Base-by-base conservation (phyloP, 2,888 invertebrate genomes). In the Patella depressa region DNA sequence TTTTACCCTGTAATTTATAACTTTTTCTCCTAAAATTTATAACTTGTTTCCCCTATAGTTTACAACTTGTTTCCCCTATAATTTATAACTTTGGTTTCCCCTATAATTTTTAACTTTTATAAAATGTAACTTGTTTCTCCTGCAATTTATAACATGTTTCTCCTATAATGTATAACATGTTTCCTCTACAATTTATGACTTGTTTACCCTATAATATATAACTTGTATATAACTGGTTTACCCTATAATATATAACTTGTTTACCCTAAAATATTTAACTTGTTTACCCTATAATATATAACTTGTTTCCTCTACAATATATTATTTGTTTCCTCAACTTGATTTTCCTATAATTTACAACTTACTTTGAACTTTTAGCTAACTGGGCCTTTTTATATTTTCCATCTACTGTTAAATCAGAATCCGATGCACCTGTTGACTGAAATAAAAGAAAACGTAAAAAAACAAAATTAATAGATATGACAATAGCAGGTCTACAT, bases 291-390 rank as follows among this genome's bases (percentile, higher is more conserved):
- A 53, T 3, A 24, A 53, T 72, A 29, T 74, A 14, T 24, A 11
- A 29, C 17, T 65, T 17, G 34, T 74, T 53, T 65, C 69, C 19
- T 3, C 9, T 34, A 34, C 19, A 74, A 19, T 65, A 15, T 29
- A 24, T 59, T n/a, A 53, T 9, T 17, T 54, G 5, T 17, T n/a
- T 14, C 34, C 55, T 4, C 17, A n/a, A n/a, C 12, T 55, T 53
- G 14, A 12, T 7, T 72, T 55, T 29, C 1, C 12, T 24, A 65
- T 65, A 65, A 65, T 19, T 45, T 15, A 12, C 14, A 53, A 71
- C 79, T 77, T 78, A 82, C 84, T 79, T 79, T 65, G 82, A 70
- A 29, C 76, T 73, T 55, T 82, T 81, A 55, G 74, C 72, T 2
- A 24, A 76, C 17, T 59, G n/a, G n/a, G 82, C 81, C 14, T 76